Evolutionary conservation across 2,113 vertebrate genomes (phyloP).

Genomic region (Eulacestoma nigropectus): DNA sequence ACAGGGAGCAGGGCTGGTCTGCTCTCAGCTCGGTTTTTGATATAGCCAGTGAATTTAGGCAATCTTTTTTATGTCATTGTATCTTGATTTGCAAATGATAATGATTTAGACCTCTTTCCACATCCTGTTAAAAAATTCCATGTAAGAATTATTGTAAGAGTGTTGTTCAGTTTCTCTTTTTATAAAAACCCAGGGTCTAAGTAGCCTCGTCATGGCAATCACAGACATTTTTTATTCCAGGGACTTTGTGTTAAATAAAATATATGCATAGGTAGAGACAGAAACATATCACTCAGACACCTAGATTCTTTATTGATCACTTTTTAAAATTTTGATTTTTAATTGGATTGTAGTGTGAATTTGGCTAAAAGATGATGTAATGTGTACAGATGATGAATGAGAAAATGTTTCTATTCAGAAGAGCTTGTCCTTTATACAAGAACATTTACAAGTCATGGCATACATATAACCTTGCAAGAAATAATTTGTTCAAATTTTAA

Average conservation of each 20-base stretch:
- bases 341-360: neutral
- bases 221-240: neutral
- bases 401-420: neutral
- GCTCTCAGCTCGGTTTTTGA: neutral
- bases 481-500: neutral
- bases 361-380: neutral
- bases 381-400: neutral
- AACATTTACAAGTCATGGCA: neutral
- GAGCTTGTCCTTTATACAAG: neutral
- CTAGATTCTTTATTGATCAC: neutral
- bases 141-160: neutral
- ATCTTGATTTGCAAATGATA: neutral
- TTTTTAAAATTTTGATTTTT: neutral
- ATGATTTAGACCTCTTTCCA: neutral
- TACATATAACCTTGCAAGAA: neutral
- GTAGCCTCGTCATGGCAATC: neutral
- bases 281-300: neutral
- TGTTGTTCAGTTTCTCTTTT: neutral
- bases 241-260: neutral
- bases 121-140: neutral
- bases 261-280: neutral
- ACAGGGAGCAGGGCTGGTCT: neutral
- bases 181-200: neutral
- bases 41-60: neutral
- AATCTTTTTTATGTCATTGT: neutral